Evolutionary conservation across 1,140 invertebrate species (phyloP), one percentile per base, ranked within the genome.

Genomic region (Oryctes rhinoceros): DNA sequence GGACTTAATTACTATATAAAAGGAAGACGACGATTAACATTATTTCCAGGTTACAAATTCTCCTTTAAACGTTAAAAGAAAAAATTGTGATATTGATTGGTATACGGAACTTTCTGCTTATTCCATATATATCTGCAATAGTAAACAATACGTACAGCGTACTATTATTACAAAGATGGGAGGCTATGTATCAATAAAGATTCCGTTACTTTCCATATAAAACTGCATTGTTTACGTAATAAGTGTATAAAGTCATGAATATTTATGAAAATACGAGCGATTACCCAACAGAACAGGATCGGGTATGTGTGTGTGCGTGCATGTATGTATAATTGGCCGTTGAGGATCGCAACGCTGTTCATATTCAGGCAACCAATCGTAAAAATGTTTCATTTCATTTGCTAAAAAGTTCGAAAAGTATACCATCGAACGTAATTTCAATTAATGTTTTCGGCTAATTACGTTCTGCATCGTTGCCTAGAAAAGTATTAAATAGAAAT

Each of bases 151-250:
- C 65, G 65, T 71, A 35, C 65, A 35, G 5, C 65, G 65, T 71
- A 71, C 65, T 37, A 71, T 71, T 71, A 71, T 71, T 71, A 71
- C 65, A 71, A 71, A 71, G 65, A 71, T 71, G 65, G 65, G 20
- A 71, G 65, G 24, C 35, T 30, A 24, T 71, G 20, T 47, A 47
- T 76, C 75, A 76, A 76, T 20, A 76, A 39, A 48, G 75, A 76
- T 76, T 76, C 75, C 75, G 75, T 76, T 76, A 76, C 75, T 76
- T 76, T 76, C 75, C 75, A 76, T 76, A 76, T 76, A 76, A 76
- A 76, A 76, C 75, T 76, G 75, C 75, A 76, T 76, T 37, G 37
- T 44, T 76, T 76, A 76, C 75, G 75, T 76, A 76, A 76, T 35
- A 74, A 48, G 47, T 76, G 44, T 76, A 24, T 48, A 76, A 47